Base-by-base conservation (phyloP, 1,140 invertebrate genomes). In the Drosophila auraria region DNA sequence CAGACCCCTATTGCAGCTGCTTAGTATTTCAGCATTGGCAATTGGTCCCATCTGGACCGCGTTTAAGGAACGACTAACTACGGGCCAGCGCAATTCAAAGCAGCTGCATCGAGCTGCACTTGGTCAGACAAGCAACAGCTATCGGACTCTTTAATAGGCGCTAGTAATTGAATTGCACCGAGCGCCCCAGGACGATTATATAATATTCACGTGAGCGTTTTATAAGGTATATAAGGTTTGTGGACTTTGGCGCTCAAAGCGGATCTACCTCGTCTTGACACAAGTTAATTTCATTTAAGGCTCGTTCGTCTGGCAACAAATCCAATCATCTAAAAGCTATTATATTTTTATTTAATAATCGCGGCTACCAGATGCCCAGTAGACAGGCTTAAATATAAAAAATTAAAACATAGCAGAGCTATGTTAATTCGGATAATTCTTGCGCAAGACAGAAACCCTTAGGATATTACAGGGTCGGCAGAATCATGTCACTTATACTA, bases 261-360 rank as follows among this genome's bases (percentile, higher is more conserved):
- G 38, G 30, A 38, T 59, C 47, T 27, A 27, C 63, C 50, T 33
- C 58, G 23, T 60, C 84, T 87, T 89, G 84, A 87, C 84, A 68
- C 76, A 65, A 84, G 53, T 51, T 89, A 87, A 87, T 87, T 87
- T 87, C 73, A 84, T 87, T 87, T 89, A 51, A 44, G 78, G 70
- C 54, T 27, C 27, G 36, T 44, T 78, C 79, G 70, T 72, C 84
- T 87, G 81, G 69, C 84, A 81, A 84, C 75, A 89, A 87, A 89
- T 84, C 78, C 78, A 84, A 87, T 89, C 78, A 89, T 50, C 51
- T 25, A 44, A 57, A 70, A 65, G 60, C 23, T 50, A 17, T 11
- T 44, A 23, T 23, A 30, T 66, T 45, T 33, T 17, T 42, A 38
- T 42, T 14, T 2, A 15, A 12, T 3, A 23, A 6, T 66, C 5